Evolutionary conservation across 2,797 vertebrate species (phyloP).

Genomic region (Eulemur rubriventer): DNA sequence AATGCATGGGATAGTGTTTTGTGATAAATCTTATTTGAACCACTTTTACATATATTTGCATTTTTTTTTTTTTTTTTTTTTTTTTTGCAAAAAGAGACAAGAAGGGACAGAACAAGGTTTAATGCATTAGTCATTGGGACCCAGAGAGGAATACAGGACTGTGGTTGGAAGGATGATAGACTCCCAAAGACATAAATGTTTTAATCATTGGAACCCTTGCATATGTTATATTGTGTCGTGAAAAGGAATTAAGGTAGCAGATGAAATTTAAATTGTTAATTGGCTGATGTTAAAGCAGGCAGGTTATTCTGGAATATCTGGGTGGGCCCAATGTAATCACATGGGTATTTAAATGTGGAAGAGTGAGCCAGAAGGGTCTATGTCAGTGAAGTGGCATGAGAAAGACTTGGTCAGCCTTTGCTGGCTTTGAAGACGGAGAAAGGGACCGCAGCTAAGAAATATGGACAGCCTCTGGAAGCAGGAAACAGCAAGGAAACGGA

Average conservation of each 20-base stretch:
- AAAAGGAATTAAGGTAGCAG: not conserved
- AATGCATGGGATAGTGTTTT: not conserved
- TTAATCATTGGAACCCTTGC: not conserved
- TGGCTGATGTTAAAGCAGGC: not conserved
- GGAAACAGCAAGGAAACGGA: not conserved
- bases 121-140: not conserved
- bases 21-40: not conserved
- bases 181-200: not conserved
- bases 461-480: not conserved
- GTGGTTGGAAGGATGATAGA: not conserved
- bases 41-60: not conserved
- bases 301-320: not conserved
- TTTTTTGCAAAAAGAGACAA: not conserved
- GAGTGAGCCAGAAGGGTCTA: not conserved
- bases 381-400: not conserved
- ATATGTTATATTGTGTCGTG: not conserved
- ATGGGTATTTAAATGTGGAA: not conserved
- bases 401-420: not conserved
- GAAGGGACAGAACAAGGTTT: not conserved
- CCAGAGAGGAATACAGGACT: not conserved
- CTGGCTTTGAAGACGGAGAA: not conserved
- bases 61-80: conserved; percentile 23
- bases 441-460: not conserved
- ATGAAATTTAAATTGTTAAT: not conserved
- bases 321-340: not conserved